phyloP scores from a whole-genome alignment of 53 echinoderm and acorn worm species.

The Antedon mediterranea region DNA sequence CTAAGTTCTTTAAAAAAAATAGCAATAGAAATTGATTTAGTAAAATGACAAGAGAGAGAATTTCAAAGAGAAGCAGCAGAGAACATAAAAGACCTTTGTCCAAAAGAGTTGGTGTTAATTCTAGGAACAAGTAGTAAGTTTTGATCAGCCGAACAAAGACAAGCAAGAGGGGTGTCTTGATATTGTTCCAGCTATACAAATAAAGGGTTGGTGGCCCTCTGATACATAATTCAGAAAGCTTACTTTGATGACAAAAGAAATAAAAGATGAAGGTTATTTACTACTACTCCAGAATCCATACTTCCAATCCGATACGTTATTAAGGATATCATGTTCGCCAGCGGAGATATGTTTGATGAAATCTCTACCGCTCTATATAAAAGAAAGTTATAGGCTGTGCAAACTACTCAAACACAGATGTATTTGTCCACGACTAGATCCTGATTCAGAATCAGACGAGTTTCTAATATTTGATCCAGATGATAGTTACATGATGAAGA shows the following conservation, averaged over 20 bases:
- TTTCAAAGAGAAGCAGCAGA: no score
- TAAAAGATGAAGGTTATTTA: not conserved
- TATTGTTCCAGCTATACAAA: not conserved
- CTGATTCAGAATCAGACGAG: not conserved
- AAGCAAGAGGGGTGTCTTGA: no score
- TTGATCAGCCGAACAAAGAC: no score
- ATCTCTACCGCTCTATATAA: not conserved
- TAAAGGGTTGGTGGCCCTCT: not conserved
- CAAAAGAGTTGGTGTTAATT: no score
- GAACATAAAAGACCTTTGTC: no score
- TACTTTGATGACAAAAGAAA: not conserved
- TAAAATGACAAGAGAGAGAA: no score
- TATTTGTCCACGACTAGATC: not conserved
- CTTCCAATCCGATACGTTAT: not conserved
- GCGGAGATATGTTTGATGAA: not conserved
- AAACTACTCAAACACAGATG: not conserved
- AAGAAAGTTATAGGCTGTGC: not conserved
- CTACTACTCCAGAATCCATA: not conserved
- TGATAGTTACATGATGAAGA: not conserved
- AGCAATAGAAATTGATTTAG: no score
- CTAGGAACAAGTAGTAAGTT: no score
- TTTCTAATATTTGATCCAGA: not conserved
- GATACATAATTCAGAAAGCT: not conserved
- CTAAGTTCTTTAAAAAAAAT: no score
- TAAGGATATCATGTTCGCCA: not conserved